These are phyloP conservation scores for Dione vanillae DNA, from an alignment of 2,888 invertebrate genomes.

Conservation along the genomic window DNA sequence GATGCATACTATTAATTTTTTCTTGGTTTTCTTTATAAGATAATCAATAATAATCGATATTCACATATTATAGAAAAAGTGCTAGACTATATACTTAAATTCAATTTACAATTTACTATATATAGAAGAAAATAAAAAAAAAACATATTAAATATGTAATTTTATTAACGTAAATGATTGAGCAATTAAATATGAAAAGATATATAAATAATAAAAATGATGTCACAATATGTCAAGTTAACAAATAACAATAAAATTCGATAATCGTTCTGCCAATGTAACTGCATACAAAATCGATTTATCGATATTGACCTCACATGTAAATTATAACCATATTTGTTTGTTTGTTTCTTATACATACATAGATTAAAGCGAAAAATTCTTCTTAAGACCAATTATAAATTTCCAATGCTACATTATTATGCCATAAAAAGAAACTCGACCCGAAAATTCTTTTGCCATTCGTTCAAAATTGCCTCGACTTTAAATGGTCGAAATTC, in stretches of 20 bases:
- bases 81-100: not conserved
- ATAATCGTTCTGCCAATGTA: constrained; percentile 13
- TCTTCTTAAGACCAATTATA: constrained; percentile 34
- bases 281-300: constrained; percentile 18
- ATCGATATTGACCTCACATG: constrained; percentile 15
- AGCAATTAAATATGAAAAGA: constrained; percentile 4
- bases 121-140: too few species aligned
- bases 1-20: not conserved
- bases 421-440: constrained; percentile 33
- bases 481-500: constrained; percentile 28
- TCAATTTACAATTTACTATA: not conserved
- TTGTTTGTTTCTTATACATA: constrained; percentile 22
- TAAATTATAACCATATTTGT: constrained; percentile 21
- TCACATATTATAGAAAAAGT: not conserved
- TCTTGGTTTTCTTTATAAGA: not conserved
- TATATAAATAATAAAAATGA: not conserved
- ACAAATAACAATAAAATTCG: constrained; percentile 6
- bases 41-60: not conserved
- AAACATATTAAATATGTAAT: too few species aligned
- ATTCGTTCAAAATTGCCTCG: constrained; percentile 26
- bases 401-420: constrained; percentile 34
- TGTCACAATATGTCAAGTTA: not conserved
- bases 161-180: not conserved
- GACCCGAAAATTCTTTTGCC: constrained; percentile 30
- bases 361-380: constrained; percentile 19